Conservation (phyloP, 2,888 invertebrate genomes). For the Mesorhabditis spiculigera region DNA sequence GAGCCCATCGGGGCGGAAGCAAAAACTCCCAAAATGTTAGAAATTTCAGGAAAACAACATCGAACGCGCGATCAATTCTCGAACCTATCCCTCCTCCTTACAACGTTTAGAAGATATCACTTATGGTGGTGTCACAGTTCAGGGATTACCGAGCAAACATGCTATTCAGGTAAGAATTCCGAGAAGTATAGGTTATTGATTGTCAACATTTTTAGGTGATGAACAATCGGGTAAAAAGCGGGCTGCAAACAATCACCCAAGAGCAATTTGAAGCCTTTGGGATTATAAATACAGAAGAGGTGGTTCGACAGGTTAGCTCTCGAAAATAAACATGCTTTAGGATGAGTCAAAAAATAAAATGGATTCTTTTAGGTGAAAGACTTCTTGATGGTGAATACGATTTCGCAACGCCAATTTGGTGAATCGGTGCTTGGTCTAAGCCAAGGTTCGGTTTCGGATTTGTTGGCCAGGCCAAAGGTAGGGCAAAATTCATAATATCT, state of each 20-base stretch:
- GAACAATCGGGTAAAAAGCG: slow-evolving; percentile 59
- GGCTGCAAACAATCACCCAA: slow-evolving; percentile 93
- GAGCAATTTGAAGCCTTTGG: slow-evolving; percentile 93
- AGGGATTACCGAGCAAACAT: slow-evolving; percentile 2
- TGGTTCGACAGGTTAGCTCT: slow-evolving; percentile 67
- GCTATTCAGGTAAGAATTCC: slow-evolving; percentile 9
- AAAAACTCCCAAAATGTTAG: background rate
- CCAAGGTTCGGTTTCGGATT: slow-evolving; percentile 87
- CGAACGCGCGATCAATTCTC: slow-evolving; percentile 27
- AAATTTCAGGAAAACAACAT: slow-evolving; percentile 24
- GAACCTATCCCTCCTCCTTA: slow-evolving; percentile 5
- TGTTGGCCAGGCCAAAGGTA: slow-evolving; percentile 94
- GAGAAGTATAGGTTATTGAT: background rate
- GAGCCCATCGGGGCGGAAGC: too few species aligned
- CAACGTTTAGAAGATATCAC: background rate
- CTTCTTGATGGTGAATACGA: slow-evolving; percentile 62
- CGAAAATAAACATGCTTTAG: background rate
- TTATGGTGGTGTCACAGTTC: slow-evolving; percentile 2
- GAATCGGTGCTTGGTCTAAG: slow-evolving; percentile 94
- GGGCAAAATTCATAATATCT: background rate
- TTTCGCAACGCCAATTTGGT: slow-evolving; percentile 95
- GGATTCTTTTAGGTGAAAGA: slow-evolving; percentile 59
- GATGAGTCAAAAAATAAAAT: background rate
- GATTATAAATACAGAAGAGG: slow-evolving; percentile 94
- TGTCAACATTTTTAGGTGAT: slow-evolving; percentile 18